Percentiles rank a stretch among this genome's conserved stretches.
phyloP scores from a whole-genome alignment of 2,888 invertebrate species.

The Melipona bicolor region DNA sequence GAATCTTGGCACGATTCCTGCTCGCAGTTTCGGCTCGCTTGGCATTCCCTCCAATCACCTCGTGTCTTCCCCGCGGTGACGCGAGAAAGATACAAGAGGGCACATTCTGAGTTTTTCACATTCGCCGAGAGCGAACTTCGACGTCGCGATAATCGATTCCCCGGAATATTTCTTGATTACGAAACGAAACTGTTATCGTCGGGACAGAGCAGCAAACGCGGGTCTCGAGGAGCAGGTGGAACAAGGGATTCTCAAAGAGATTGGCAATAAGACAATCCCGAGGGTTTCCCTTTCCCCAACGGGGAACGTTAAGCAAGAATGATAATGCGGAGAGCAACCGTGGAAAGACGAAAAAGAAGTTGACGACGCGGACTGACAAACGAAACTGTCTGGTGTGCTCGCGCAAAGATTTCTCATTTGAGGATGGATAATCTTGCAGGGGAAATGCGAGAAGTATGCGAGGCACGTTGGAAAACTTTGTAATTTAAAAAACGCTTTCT shows the following conservation, averaged over 20 bases:
- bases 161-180: too few species aligned
- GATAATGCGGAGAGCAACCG: neutral
- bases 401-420: slow-evolving; percentile 18
- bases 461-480: slow-evolving; percentile 15
- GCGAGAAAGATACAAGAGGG: slow-evolving; percentile 30
- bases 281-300: neutral
- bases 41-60: slow-evolving; percentile 42
- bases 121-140: neutral
- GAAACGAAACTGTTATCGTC: neutral
- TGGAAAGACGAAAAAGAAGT: neutral
- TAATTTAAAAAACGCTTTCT: slow-evolving; percentile 30
- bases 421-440: slow-evolving; percentile 26
- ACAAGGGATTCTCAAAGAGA: neutral
- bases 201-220: neutral
- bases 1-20: slow-evolving; percentile 80
- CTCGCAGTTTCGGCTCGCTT: slow-evolving; percentile 53
- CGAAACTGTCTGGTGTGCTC: neutral
- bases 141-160: neutral
- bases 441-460: slow-evolving; percentile 5
- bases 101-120: neutral
- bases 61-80: neutral
- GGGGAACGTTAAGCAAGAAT: too few species aligned
- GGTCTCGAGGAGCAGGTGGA: neutral
- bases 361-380: slow-evolving; percentile 12
- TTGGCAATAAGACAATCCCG: neutral